Percentiles rank a stretch among this genome's conserved stretches.
Conservation (phyloP, 2,113 vertebrate species). For the Pachyramphus minor region DNA sequence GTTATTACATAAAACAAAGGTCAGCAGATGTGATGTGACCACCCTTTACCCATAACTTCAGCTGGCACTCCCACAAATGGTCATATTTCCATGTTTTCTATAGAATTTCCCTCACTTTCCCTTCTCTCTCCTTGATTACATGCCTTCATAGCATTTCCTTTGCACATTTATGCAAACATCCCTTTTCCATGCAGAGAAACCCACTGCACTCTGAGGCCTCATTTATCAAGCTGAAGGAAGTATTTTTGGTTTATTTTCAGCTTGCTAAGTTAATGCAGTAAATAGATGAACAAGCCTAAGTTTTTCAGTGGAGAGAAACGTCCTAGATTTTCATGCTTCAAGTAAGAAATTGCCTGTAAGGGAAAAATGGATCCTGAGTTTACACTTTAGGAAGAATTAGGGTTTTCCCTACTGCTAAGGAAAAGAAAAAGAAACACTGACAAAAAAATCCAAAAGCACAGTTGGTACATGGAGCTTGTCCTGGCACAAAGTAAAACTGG, state of each 20-base stretch:
- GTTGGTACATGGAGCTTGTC: neutral
- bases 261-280: neutral
- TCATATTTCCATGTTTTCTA: neutral
- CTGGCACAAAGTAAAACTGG: neutral
- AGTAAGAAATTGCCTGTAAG: neutral
- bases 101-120: neutral
- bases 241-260: neutral
- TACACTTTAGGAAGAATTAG: neutral
- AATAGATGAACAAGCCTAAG: neutral
- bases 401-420: neutral
- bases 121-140: neutral
- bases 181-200: neutral
- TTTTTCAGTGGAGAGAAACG: neutral
- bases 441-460: neutral
- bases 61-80: neutral
- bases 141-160: neutral
- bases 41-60: neutral
- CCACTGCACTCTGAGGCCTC: neutral
- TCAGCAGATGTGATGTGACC: neutral
- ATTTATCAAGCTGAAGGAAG: neutral
- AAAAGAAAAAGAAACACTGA: neutral
- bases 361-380: neutral
- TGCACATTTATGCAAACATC: neutral
- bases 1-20: neutral
- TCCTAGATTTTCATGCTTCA: neutral